These are phyloP conservation scores for Eupithecia dodoneata DNA, from an alignment of 2,888 invertebrate species.

Conservation along the genomic window DNA sequence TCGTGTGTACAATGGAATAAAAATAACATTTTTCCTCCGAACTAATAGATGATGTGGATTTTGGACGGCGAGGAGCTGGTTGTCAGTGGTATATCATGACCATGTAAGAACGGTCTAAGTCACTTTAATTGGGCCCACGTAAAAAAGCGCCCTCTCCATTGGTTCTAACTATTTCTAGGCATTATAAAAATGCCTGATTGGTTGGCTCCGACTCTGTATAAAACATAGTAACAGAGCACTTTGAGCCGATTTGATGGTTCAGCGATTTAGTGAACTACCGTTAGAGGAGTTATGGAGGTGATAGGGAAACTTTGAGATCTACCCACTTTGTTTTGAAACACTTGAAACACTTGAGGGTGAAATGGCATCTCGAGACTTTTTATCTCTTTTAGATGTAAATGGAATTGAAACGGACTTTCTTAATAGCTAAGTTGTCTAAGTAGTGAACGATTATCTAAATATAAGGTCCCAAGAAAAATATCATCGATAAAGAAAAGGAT, in stretches of 20 bases:
- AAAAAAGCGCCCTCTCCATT: too few relatives aligned
- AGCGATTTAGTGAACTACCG: constrained; percentile 47
- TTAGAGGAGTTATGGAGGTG: constrained; percentile 48
- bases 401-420: not conserved
- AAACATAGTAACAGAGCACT: constrained; percentile 44
- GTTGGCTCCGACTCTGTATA: constrained; percentile 13
- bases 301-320: constrained; percentile 41
- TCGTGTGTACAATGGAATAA: too few relatives aligned
- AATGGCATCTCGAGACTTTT: not conserved
- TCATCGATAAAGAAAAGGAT: not conserved
- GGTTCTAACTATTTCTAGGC: too few relatives aligned
- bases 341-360: constrained; percentile 7
- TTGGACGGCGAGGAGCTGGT: too few relatives aligned
- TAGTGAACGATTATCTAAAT: not conserved
- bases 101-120: too few relatives aligned
- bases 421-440: not conserved
- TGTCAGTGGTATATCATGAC: too few relatives aligned
- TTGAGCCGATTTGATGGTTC: constrained; percentile 44
- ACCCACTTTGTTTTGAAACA: constrained; percentile 13
- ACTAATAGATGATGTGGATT: too few relatives aligned
- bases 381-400: not conserved
- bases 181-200: not conserved
- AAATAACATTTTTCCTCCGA: too few relatives aligned
- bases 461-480: not conserved
- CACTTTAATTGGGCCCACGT: too few relatives aligned